phyloP scores from a whole-genome alignment of 1,140 invertebrate species.

The Rhyzopertha dominica region DNA sequence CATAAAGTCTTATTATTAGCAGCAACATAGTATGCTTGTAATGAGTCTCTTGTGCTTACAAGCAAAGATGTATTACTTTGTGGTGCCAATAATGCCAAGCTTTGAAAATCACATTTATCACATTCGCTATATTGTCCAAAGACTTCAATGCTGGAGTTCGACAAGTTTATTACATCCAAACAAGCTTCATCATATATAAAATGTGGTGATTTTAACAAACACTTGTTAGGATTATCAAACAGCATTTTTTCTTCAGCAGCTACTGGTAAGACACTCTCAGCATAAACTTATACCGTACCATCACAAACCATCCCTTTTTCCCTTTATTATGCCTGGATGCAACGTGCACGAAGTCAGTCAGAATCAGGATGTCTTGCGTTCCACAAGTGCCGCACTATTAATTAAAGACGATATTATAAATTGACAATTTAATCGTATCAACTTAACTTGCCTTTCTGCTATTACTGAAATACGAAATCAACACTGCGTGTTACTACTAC shows the following conservation, averaged over 20 bases:
- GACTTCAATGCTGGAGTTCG: constrained; percentile 36
- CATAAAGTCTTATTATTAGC: constrained; percentile 32
- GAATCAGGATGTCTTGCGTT: no score
- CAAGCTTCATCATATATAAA: constrained; percentile 48
- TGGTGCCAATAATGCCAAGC: constrained; percentile 33
- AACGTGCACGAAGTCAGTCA: no score
- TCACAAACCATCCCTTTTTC: no score
- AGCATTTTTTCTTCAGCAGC: constrained; percentile 40
- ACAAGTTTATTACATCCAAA: constrained; percentile 45
- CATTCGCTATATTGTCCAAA: constrained; percentile 46
- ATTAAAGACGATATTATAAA: no score
- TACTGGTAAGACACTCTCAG: no score
- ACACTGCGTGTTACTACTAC: no score
- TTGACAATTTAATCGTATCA: no score
- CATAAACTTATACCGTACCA: no score
- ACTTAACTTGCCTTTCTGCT: no score
- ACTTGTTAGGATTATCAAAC: constrained; percentile 32
- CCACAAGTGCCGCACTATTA: no score
- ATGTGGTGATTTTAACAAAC: constrained; percentile 19
- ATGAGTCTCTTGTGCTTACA: constrained; percentile 47
- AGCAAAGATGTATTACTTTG: constrained; percentile 42
- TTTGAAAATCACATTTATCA: constrained; percentile 46
- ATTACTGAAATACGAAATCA: no score
- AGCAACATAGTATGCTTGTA: constrained; percentile 41
- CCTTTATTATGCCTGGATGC: no score